Conservation (phyloP, 1,140 invertebrate species). For the Drosophila ohnishii region DNA sequence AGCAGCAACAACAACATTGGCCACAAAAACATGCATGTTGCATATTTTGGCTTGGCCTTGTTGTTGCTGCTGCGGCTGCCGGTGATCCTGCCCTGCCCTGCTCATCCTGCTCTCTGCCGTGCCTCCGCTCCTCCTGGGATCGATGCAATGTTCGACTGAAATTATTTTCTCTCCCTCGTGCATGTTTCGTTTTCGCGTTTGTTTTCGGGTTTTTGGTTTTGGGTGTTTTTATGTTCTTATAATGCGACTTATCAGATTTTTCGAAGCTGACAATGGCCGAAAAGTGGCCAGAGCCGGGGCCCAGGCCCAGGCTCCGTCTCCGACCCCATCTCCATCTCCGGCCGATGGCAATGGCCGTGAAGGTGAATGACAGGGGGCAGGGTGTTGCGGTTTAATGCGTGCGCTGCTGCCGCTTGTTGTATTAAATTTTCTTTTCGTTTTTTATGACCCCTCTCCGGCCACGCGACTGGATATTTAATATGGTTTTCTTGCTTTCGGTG, state of each 20-base stretch:
- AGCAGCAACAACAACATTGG: slow-evolving; percentile 53
- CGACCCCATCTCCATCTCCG: neutral
- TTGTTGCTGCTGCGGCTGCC: slow-evolving; percentile 45
- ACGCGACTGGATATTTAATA: slow-evolving; percentile 70
- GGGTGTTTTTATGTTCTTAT: slow-evolving; percentile 82
- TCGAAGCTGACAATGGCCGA: slow-evolving; percentile 76
- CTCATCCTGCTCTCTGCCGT: neutral
- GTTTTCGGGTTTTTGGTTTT: slow-evolving; percentile 65
- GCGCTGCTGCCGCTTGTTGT: slow-evolving; percentile 56
- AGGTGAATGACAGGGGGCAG: slow-evolving; percentile 55
- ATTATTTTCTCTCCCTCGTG: slow-evolving; percentile 77
- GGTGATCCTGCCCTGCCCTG: slow-evolving; percentile 12
- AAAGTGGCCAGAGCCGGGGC: slow-evolving; percentile 55
- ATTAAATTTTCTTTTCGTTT: slow-evolving; percentile 71
- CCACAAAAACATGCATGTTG: slow-evolving; percentile 67
- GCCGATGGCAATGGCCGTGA: slow-evolving; percentile 66
- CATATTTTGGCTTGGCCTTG: slow-evolving; percentile 73
- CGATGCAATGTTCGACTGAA: slow-evolving; percentile 34
- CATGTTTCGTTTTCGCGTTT: slow-evolving; percentile 67
- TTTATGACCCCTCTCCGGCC: slow-evolving; percentile 45
- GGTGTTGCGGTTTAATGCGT: slow-evolving; percentile 70
- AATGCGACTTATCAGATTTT: slow-evolving; percentile 82
- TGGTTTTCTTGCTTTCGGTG: slow-evolving; percentile 29
- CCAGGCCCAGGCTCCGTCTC: slow-evolving; percentile 4
- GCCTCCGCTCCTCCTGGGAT: slow-evolving; percentile 21